Evolutionary conservation across 2,113 vertebrate species (phyloP).

Genomic region (Gobius niger): DNA sequence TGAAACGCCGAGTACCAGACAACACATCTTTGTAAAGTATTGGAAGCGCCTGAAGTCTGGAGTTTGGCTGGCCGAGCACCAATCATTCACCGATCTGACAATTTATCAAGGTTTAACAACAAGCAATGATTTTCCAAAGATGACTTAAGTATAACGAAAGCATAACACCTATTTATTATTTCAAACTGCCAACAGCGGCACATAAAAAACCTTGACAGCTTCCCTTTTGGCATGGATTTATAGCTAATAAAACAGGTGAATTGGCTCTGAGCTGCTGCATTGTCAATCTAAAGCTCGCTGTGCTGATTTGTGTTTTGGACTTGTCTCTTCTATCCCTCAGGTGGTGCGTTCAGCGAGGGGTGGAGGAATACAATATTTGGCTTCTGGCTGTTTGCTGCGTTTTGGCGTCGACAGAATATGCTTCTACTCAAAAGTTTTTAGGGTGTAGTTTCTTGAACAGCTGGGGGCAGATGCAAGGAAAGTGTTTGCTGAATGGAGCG

Average conservation of each 20-base stretch:
- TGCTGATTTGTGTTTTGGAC: slow-evolving; percentile 23
- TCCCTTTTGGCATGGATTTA: background rate
- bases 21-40: too few relatives aligned
- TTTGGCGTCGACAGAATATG: background rate
- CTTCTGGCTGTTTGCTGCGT: background rate
- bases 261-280: background rate
- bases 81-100: too few relatives aligned
- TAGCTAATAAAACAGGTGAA: background rate
- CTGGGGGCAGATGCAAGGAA: background rate
- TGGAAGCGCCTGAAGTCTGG: too few relatives aligned
- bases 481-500: background rate
- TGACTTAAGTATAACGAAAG: slow-evolving; percentile 24
- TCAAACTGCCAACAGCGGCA: slow-evolving; percentile 39
- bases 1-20: too few relatives aligned
- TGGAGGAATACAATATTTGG: background rate
- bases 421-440: background rate
- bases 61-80: too few relatives aligned
- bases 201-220: background rate
- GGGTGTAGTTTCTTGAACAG: background rate
- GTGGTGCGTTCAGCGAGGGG: slow-evolving; percentile 12
- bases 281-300: slow-evolving; percentile 1
- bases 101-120: background rate
- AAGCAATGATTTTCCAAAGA: background rate
- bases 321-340: slow-evolving; percentile 22
- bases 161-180: slow-evolving; percentile 34